Percentiles rank a stretch among this genome's conserved stretches.
phyloP scores from a whole-genome alignment of 2,797 vertebrate genomes.

The Takifugu rubripes region DNA sequence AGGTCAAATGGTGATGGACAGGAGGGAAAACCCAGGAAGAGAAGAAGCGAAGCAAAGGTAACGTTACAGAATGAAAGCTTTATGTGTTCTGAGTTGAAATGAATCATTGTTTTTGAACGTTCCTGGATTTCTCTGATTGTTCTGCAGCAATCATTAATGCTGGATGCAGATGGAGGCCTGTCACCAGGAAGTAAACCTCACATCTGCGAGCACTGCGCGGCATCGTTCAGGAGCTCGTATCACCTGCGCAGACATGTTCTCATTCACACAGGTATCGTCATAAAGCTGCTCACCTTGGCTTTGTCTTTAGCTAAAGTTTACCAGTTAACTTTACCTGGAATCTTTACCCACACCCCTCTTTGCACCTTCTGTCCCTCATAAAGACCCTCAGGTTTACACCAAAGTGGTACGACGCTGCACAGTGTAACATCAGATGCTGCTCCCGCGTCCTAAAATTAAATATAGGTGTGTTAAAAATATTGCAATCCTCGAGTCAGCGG shows the following conservation, averaged over 20 bases:
- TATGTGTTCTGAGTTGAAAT: not conserved
- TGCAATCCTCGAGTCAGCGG: no score
- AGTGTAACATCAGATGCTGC: no score
- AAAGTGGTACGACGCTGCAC: no score
- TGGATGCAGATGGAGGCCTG: slow-evolving; percentile 85
- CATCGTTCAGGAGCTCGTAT: slow-evolving; percentile 96
- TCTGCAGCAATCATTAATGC: slow-evolving; percentile 76
- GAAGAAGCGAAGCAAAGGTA: slow-evolving; percentile 85
- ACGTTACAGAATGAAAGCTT: not conserved
- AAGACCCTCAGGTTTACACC: not conserved
- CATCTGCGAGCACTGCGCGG: slow-evolving; percentile 93
- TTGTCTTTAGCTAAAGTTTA: no score
- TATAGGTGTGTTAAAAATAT: no score
- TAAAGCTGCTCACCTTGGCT: no score
- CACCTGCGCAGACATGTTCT: slow-evolving; percentile 96
- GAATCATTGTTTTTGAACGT: not conserved
- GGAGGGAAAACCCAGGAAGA: slow-evolving; percentile 92
- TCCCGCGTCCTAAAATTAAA: no score
- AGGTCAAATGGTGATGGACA: slow-evolving; percentile 95
- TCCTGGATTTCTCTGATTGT: slow-evolving; percentile 12
- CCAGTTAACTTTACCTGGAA: no score
- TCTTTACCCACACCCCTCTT: not conserved
- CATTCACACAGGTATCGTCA: slow-evolving; percentile 87
- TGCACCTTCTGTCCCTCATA: not conserved
- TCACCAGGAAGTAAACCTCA: slow-evolving; percentile 93